Evolutionary conservation across 1,140 invertebrate species (phyloP).

Genomic region (Atta colombica): DNA sequence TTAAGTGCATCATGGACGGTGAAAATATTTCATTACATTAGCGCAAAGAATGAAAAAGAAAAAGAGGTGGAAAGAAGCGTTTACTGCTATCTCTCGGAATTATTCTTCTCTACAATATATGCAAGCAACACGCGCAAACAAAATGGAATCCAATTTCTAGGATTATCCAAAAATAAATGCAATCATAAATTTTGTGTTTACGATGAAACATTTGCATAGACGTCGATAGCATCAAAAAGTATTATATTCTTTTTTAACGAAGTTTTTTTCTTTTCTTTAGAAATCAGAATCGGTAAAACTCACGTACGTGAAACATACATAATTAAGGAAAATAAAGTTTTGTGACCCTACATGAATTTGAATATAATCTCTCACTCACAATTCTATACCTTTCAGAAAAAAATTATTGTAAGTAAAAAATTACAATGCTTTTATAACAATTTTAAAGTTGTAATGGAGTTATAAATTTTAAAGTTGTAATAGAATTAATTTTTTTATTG

Average conservation of each 20-base stretch:
- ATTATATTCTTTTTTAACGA: background rate
- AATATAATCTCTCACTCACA: background rate
- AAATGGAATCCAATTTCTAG: background rate
- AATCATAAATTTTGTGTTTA: background rate
- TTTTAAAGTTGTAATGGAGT: background rate
- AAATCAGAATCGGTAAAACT: background rate
- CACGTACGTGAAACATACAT: background rate
- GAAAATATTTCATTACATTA: conserved; percentile 62
- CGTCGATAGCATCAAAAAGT: background rate
- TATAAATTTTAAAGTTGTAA: background rate
- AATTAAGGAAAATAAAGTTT: background rate
- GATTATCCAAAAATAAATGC: background rate
- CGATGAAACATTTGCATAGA: background rate
- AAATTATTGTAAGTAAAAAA: background rate
- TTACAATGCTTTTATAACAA: background rate
- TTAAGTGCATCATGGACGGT: conserved; percentile 56
- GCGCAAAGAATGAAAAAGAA: conserved; percentile 33
- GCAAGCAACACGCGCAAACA: background rate
- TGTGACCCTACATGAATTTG: background rate
- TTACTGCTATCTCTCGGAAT: conserved; percentile 73
- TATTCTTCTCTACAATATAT: background rate
- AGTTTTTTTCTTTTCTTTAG: background rate
- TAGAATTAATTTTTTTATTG: background rate
- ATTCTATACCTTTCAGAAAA: background rate
- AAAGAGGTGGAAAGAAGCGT: conserved; percentile 70